Evolutionary conservation across 2,113 vertebrate species (phyloP).

Genomic region (Bufo gargarizans): DNA sequence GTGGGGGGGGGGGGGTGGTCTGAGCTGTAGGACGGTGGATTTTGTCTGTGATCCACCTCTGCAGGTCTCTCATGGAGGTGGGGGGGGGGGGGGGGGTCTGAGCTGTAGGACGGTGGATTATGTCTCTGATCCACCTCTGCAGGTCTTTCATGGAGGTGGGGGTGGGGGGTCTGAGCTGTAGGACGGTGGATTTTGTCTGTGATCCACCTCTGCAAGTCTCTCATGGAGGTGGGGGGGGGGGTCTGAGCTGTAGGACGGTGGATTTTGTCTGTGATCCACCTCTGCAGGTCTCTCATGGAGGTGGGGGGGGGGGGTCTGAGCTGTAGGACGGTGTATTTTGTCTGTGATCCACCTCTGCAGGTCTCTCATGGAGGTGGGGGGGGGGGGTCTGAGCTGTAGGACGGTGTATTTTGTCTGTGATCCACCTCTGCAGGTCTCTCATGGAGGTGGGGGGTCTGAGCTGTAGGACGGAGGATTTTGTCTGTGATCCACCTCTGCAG

Average conservation of each 20-base stretch:
- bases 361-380: not conserved
- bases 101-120: not conserved
- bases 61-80: not conserved
- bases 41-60: not conserved
- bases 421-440: conserved; percentile 1
- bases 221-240: not conserved
- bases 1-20: not conserved
- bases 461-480: not conserved
- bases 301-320: not conserved
- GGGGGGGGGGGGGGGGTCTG: not conserved
- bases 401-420: not conserved
- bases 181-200: not conserved
- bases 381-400: not conserved
- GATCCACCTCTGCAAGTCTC: not conserved
- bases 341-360: conserved; percentile 15
- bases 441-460: not conserved
- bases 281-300: not conserved
- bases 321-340: not conserved
- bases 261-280: conserved; percentile 3
- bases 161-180: not conserved
- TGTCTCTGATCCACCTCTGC: not conserved
- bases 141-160: not conserved
- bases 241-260: not conserved
- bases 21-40: not conserved
- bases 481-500: conserved; percentile 15